Evolutionary conservation across 2,888 invertebrate species (phyloP).

Genomic region (Lepidocyrtinus sp.): DNA sequence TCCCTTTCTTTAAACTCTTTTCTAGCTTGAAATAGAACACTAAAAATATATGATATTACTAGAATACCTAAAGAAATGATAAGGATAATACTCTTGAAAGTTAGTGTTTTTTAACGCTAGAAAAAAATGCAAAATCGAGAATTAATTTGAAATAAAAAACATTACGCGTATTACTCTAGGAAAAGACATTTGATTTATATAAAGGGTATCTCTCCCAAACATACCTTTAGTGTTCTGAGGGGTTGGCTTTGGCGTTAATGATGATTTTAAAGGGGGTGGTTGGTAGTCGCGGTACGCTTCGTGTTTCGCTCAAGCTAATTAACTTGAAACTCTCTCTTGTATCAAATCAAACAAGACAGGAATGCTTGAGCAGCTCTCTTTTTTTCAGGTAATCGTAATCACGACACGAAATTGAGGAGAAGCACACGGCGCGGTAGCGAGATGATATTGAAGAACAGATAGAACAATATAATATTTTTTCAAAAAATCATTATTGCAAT

Average conservation of each 20-base stretch:
- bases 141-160: background rate
- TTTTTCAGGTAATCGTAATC: background rate
- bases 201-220: background rate
- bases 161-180: background rate
- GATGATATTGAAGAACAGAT: constrained; percentile 36
- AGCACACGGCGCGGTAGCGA: background rate
- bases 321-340: constrained; percentile 63
- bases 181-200: background rate
- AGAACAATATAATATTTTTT: background rate
- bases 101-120: constrained; percentile 31
- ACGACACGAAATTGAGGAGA: too few relatives aligned
- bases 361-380: constrained; percentile 31
- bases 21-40: constrained; percentile 8
- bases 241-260: background rate
- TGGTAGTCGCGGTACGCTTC: background rate
- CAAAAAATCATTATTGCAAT: background rate
- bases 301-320: constrained; percentile 47
- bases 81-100: constrained; percentile 52
- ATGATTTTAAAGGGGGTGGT: constrained; percentile 48
- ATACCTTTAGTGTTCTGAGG: background rate
- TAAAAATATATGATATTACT: constrained; percentile 9
- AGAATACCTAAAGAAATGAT: constrained; percentile 45
- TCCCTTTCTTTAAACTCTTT: constrained; percentile 36
- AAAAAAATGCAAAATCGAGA: background rate
- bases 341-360: constrained; percentile 30